A percentile compares a stretch with the other conserved stretches of the same genome.
phyloP scores from a whole-genome alignment of 1,140 invertebrate species.

The Drosophila murphyi region DNA sequence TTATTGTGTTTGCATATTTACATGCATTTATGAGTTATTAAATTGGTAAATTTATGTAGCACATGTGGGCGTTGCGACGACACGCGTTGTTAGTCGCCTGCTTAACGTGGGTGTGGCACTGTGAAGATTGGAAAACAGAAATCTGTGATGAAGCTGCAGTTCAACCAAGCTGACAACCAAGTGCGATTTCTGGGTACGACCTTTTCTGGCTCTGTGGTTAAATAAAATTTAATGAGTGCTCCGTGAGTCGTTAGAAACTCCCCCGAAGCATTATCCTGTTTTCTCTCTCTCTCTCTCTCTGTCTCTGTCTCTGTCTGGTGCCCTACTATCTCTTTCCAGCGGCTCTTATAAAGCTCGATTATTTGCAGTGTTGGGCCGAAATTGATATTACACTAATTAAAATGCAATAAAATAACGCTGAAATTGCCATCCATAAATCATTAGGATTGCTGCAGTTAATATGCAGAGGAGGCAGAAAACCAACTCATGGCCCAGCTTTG shows the following conservation, averaged over 20 bases:
- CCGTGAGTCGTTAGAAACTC: slow-evolving; percentile 34
- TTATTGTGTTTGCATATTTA: slow-evolving; percentile 60
- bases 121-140: neutral
- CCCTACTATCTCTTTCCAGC: neutral
- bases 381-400: slow-evolving; percentile 82
- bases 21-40: slow-evolving; percentile 78
- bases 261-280: slow-evolving; percentile 1
- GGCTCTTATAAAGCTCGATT: slow-evolving; percentile 40
- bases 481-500: slow-evolving; percentile 24
- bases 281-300: neutral
- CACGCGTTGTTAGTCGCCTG: slow-evolving; percentile 59
- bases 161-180: slow-evolving; percentile 15
- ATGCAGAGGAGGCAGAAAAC: slow-evolving; percentile 11
- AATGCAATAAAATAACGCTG: slow-evolving; percentile 78
- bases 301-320: neutral
- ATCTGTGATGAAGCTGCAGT: slow-evolving; percentile 6
- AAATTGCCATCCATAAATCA: slow-evolving; percentile 79
- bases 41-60: slow-evolving; percentile 72
- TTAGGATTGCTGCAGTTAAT: slow-evolving; percentile 53
- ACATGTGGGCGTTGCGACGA: slow-evolving; percentile 71
- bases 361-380: slow-evolving; percentile 36
- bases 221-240: slow-evolving; percentile 66
- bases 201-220: slow-evolving; percentile 40
- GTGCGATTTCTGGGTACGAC: slow-evolving; percentile 44
- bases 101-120: slow-evolving; percentile 54